Base-by-base conservation (phyloP, 2,113 vertebrate genomes). In the Brachyistius frenatus region DNA sequence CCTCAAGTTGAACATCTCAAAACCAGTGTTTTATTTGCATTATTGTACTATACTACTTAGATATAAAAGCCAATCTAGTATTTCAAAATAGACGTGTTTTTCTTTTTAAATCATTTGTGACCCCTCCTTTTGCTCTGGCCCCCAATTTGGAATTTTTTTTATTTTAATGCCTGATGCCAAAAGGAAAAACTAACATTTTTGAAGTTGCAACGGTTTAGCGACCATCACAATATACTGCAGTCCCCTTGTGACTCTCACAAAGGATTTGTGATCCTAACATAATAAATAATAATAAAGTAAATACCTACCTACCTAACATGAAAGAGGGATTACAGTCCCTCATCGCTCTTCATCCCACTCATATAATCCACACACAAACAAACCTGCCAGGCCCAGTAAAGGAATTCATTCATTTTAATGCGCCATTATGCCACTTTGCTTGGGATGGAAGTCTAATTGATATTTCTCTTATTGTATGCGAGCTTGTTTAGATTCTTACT, bases 241-340 rank as follows among this genome's bases (percentile, higher is more conserved):
- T 80, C 30, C 44, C 37, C 31, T 39, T 49, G 57, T 72, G 33
- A 54, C 66, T 76, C 31, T 52, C 67, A 67, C 10, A 33, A 23
- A 23, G 78, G 83, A 82, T 86, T 78, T 63, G 14, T 78, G 44
- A 78, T 80, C 66, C 55, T 44, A 54, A n/a, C 2, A 4, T 78
- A n/a, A n/a, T n/a, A n/a, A n/a, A n/a, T n/a, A n/a, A n/a, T n/a
- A n/a, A n/a, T n/a, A n/a, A n/a, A n/a, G n/a, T n/a, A n/a, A n/a
- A n/a, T n/a, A n/a, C 66, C 55, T 44, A 54, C 66, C 55, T 44
- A 54, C 66, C 55, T 44, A 54, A n/a, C 2, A 4, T 78, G 49
- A 86, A 66, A 69, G 47, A 35, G 77, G 69, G 83, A 89, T 86
- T 91, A 76, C 10, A 74, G 61, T 57, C 55, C 62, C 61, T 72